Conservation (phyloP, 2,113 vertebrate genomes). For the Epinephelus cyanopodus region DNA sequence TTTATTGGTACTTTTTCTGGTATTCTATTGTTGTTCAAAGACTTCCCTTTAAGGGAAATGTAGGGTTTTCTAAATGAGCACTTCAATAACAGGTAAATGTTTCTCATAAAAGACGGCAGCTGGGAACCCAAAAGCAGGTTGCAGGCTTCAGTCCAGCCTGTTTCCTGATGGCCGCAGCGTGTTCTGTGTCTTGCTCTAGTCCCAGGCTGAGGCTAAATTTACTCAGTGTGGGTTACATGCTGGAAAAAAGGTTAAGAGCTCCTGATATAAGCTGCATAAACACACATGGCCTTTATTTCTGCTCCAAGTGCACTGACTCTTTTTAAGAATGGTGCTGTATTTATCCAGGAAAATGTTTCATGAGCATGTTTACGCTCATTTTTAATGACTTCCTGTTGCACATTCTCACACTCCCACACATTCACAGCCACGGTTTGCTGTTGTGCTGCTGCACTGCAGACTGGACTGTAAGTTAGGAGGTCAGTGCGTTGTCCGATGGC, state of each 20-base stretch:
- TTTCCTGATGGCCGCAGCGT: constrained; percentile 48
- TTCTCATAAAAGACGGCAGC: background rate
- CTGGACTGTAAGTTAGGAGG: constrained; percentile 1
- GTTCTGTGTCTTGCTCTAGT: constrained; percentile 25
- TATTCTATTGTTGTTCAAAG: too few relatives aligned
- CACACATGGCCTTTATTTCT: constrained; percentile 59
- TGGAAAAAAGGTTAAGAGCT: constrained; percentile 62
- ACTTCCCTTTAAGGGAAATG: too few relatives aligned
- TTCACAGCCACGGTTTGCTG: constrained; percentile 26
- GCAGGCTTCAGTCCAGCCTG: background rate
- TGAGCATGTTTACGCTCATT: constrained; percentile 68
- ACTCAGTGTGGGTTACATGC: constrained; percentile 47
- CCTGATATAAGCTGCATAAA: constrained; percentile 70
- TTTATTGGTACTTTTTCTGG: too few relatives aligned
- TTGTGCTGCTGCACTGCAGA: background rate
- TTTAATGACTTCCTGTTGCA: constrained; percentile 76
- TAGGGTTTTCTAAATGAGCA: background rate
- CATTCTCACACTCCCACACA: constrained; percentile 72
- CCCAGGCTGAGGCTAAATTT: constrained; percentile 74
- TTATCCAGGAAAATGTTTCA: constrained; percentile 69
- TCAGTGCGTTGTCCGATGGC: constrained; percentile 29
- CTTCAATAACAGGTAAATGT: constrained; percentile 17
- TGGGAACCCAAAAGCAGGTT: constrained; percentile 14
- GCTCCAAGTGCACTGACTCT: constrained; percentile 55
- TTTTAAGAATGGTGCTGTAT: constrained; percentile 64